phyloP scores from a whole-genome alignment of 2,113 vertebrate genomes.

The Neodontobutis hainanensis region DNA sequence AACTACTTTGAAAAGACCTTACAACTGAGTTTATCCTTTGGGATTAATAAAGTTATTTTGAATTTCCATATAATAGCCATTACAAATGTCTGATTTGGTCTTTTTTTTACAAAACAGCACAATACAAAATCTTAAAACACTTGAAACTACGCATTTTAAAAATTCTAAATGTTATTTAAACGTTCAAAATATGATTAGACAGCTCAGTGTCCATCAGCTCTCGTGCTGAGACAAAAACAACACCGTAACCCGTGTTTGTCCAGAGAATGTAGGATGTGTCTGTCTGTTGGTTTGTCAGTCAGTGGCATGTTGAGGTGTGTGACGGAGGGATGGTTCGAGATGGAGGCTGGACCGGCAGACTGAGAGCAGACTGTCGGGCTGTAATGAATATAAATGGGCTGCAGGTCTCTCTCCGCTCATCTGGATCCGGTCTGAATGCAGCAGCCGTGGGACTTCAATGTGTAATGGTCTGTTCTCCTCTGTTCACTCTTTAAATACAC shows the following conservation, averaged over 20 bases:
- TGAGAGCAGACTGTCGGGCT: constrained; percentile 65
- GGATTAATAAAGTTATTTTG: too few relatives aligned
- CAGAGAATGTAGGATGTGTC: constrained; percentile 54
- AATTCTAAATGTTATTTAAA: too few relatives aligned
- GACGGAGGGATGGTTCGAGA: constrained; percentile 57
- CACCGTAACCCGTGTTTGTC: constrained; percentile 54
- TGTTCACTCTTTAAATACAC: background rate
- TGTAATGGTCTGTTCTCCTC: constrained; percentile 8
- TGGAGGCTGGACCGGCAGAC: constrained; percentile 56
- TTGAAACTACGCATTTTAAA: too few relatives aligned
- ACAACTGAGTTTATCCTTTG: too few relatives aligned
- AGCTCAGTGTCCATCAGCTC: background rate
- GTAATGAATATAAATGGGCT: constrained; percentile 77
- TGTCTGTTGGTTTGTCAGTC: constrained; percentile 60
- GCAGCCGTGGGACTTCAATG: constrained; percentile 26
- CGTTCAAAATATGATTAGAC: too few relatives aligned
- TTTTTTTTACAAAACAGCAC: background rate
- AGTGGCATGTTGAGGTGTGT: constrained; percentile 51
- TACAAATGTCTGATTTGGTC: background rate
- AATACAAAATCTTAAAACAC: too few relatives aligned
- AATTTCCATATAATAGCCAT: too few relatives aligned
- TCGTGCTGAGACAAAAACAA: constrained; percentile 3
- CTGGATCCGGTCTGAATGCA: constrained; percentile 36
- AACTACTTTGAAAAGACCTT: too few relatives aligned
- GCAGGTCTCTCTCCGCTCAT: constrained; percentile 52